These are phyloP conservation scores for Bucorvus abyssinicus DNA, from an alignment of 2,797 vertebrate species.

Conservation along the genomic window DNA sequence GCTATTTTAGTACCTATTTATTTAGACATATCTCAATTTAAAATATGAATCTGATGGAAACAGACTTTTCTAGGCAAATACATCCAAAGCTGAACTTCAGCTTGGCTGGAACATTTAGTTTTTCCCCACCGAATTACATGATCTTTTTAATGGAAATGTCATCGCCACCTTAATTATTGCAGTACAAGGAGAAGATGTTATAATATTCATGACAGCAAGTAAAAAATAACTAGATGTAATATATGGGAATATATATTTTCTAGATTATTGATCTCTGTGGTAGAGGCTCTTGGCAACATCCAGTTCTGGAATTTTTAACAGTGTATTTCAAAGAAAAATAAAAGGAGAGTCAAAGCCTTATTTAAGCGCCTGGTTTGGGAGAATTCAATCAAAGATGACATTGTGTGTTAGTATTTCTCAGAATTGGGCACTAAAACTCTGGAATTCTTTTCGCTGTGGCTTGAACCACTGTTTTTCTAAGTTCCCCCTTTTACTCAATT, in stretches of 20 bases:
- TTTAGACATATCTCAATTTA: background rate
- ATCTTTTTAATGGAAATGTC: slow-evolving; percentile 47
- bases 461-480: background rate
- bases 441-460: background rate
- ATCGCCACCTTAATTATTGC: slow-evolving; percentile 44
- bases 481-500: background rate
- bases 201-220: slow-evolving; percentile 36
- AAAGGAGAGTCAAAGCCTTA: background rate
- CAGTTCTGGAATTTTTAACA: slow-evolving; percentile 9
- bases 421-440: background rate
- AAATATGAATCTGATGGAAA: background rate
- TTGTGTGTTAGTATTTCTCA: background rate
- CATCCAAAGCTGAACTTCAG: background rate
- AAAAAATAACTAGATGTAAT: slow-evolving; percentile 36
- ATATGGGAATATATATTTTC: background rate
- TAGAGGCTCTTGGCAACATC: background rate
- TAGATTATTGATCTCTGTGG: slow-evolving; percentile 20
- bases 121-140: background rate
- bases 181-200: background rate
- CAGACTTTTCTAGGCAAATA: background rate
- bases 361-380: background rate
- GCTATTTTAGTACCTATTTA: background rate
- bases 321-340: background rate
- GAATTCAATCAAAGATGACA: background rate
- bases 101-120: background rate